These are phyloP conservation scores for Oreochromis tanganicae DNA, from an alignment of 2,113 vertebrate genomes.

Conservation along the genomic window DNA sequence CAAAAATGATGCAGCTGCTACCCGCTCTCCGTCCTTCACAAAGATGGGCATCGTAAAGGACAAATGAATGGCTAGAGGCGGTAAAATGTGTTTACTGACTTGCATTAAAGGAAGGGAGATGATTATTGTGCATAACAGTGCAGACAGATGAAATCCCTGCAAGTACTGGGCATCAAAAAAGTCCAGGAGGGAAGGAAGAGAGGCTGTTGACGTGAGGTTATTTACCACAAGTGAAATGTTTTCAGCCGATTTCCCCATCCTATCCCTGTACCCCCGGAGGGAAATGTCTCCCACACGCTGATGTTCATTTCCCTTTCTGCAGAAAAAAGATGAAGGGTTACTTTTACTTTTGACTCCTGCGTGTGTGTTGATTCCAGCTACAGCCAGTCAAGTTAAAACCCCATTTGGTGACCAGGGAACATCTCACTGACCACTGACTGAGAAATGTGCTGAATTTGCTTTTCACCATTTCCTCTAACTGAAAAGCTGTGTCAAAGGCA, in stretches of 20 bases:
- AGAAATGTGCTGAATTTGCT: not conserved
- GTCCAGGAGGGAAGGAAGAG: not conserved
- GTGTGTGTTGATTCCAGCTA: not conserved
- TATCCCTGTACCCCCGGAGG: not conserved
- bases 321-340: not conserved
- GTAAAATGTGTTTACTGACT: not conserved
- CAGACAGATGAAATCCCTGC: not conserved
- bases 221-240: not conserved
- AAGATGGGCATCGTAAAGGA: not conserved
- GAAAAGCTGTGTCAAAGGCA: not conserved
- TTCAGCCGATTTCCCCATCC: constrained; percentile 4
- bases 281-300: not conserved
- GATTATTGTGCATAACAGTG: not conserved
- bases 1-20: not conserved
- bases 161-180: not conserved
- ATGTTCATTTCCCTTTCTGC: not conserved
- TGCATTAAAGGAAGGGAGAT: not conserved
- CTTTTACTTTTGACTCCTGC: not conserved
- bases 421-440: not conserved
- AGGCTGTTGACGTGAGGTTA: not conserved
- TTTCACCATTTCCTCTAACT: not conserved
- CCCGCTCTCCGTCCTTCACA: not conserved
- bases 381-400: not conserved
- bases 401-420: not conserved
- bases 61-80: not conserved